Conservation (phyloP, 1,140 invertebrate genomes). For the Lucilia sericata region DNA sequence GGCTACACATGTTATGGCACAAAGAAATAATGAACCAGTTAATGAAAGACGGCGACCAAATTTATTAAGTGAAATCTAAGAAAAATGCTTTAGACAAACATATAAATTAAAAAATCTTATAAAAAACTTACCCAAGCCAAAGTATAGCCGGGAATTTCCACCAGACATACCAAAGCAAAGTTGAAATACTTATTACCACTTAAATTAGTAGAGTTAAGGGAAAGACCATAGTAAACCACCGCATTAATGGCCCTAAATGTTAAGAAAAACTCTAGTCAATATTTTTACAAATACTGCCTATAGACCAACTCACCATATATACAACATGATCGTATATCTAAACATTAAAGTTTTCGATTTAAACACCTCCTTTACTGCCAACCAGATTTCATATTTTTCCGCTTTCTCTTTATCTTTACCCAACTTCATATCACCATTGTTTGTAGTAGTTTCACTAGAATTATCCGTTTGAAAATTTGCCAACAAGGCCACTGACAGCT, state of each 20-base stretch:
- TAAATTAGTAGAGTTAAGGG: conserved; percentile 76
- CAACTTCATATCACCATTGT: neutral
- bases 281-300: neutral
- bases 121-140: conserved; percentile 60
- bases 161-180: conserved; percentile 72
- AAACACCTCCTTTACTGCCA: conserved; percentile 67
- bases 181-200: conserved; percentile 76
- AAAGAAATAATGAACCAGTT: conserved; percentile 70
- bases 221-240: conserved; percentile 80
- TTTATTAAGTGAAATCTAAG: conserved; percentile 68
- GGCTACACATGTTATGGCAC: conserved; percentile 70
- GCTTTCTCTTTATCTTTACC: conserved; percentile 5
- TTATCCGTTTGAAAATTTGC: conserved; percentile 50
- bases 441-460: neutral
- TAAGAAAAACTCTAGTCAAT: conserved; percentile 41
- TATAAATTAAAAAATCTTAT: neutral
- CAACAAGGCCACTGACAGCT: conserved; percentile 68
- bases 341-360: conserved; percentile 68
- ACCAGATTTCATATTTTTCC: conserved; percentile 58
- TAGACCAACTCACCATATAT: conserved; percentile 68
- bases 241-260: conserved; percentile 75
- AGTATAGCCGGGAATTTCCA: conserved; percentile 74
- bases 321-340: conserved; percentile 69
- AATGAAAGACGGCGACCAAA: conserved; percentile 71
- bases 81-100: neutral